These are phyloP conservation scores for Antechinus stuartii DNA, from an alignment of 2,113 vertebrate species.

Conservation along the genomic window DNA sequence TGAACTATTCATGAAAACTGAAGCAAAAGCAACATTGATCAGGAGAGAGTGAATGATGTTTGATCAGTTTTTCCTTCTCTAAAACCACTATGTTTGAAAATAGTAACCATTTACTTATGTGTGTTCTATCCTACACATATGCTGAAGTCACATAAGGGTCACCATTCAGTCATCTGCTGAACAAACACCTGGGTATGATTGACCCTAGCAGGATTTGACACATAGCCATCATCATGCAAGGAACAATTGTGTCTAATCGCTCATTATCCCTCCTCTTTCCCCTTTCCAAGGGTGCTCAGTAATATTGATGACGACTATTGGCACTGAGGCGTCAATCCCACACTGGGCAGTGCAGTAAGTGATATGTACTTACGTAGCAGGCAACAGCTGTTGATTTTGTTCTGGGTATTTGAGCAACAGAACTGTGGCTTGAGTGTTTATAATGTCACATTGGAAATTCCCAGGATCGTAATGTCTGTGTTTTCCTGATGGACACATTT, in stretches of 20 bases:
- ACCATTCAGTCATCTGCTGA: not conserved
- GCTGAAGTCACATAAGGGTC: not conserved
- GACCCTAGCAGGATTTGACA: conserved; percentile 21
- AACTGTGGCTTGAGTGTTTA: not conserved
- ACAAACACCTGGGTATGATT: conserved; percentile 43
- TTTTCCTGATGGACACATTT: conserved; percentile 2
- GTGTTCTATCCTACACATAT: not conserved
- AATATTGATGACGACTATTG: not conserved
- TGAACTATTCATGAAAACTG: not conserved
- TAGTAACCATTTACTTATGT: not conserved
- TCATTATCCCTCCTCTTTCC: not conserved
- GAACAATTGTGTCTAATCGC: conserved; percentile 46
- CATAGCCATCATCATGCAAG: conserved; percentile 1
- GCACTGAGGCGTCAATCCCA: not conserved
- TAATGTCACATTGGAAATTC: conserved; percentile 20
- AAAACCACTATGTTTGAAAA: not conserved
- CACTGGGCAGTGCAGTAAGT: not conserved
- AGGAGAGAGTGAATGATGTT: not conserved
- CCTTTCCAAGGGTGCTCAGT: not conserved
- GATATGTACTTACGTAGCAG: not conserved
- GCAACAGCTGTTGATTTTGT: conserved; percentile 3
- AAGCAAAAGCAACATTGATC: not conserved
- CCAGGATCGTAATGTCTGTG: conserved; percentile 9
- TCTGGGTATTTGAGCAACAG: conserved; percentile 24
- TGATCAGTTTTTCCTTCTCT: not conserved